Conservation (phyloP, 2,797 vertebrate species). For the Lagodon rhomboides region DNA sequence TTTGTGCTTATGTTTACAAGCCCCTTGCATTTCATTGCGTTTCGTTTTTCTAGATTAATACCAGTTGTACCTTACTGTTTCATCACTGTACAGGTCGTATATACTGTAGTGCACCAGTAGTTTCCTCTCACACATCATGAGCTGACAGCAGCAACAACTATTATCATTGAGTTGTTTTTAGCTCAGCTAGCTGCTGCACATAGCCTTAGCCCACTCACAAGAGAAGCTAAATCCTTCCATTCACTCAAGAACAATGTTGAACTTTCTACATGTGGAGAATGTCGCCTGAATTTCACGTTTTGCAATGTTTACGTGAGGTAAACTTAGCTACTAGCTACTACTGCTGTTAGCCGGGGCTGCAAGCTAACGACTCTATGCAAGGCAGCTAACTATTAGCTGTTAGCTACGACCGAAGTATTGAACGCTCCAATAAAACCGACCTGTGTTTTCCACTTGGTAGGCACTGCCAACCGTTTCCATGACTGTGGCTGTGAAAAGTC, state of each 20-base stretch:
- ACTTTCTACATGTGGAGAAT: not conserved
- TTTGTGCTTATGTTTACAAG: no score
- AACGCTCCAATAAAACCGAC: conserved; percentile 30
- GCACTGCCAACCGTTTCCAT: conserved; percentile 50
- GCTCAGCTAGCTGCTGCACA: not conserved
- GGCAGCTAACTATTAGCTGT: not conserved
- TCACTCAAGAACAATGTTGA: not conserved
- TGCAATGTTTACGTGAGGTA: not conserved
- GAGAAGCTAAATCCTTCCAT: rapidly evolving
- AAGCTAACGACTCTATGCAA: not conserved
- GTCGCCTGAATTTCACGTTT: not conserved
- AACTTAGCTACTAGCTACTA: not conserved
- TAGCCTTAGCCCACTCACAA: not conserved
- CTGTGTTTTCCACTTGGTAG: conserved; percentile 46
- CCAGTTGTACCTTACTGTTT: not conserved
- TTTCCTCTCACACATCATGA: not conserved
- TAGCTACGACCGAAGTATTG: not conserved
- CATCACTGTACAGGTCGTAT: not conserved
- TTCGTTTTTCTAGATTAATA: not conserved
- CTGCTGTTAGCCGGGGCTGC: conserved; percentile 12
- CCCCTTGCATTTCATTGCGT: no score
- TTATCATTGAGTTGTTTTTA: not conserved
- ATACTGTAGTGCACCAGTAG: not conserved
- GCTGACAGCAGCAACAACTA: not conserved
- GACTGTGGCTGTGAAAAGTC: rapidly evolving